Conservation (phyloP, 2,888 invertebrate genomes). For the Dascillus cervinus region DNA sequence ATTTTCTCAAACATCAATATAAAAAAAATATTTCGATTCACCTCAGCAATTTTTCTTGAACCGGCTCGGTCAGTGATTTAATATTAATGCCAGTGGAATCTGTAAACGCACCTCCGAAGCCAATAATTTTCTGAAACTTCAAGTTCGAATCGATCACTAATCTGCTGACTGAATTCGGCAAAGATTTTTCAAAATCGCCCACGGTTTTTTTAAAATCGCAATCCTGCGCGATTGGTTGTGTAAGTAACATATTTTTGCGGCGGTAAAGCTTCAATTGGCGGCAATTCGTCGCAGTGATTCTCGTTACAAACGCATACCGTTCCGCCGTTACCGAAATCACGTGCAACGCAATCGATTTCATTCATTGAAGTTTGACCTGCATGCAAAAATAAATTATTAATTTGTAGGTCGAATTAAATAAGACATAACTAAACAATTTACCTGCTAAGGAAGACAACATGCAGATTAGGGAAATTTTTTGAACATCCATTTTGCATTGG, state of each 20-base stretch:
- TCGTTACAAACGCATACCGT: constrained; percentile 41
- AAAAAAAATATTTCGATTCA: too few species aligned
- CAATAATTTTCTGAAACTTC: constrained; percentile 59
- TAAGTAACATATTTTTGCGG: constrained; percentile 30
- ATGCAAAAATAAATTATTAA: too few species aligned
- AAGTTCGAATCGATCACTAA: constrained; percentile 30
- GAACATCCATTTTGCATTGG: too few species aligned
- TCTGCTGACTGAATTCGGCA: constrained; percentile 4
- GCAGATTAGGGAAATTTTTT: too few species aligned
- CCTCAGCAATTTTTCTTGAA: constrained; percentile 48
- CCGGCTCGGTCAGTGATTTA: constrained; percentile 46
- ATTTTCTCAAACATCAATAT: too few species aligned
- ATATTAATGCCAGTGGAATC: constrained; percentile 61
- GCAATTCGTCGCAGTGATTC: constrained; percentile 41
- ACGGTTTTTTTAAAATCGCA: constrained; percentile 47
- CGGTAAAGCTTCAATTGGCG: constrained; percentile 17
- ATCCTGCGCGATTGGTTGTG: constrained; percentile 43
- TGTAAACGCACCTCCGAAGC: constrained; percentile 82
- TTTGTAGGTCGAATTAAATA: too few species aligned
- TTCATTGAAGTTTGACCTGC: too few species aligned
- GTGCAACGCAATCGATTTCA: constrained; percentile 4
- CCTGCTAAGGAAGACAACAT: too few species aligned
- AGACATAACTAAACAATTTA: too few species aligned
- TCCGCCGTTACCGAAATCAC: constrained; percentile 21
- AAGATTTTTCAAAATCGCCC: constrained; percentile 35